These are phyloP conservation scores for Dryobates pubescens DNA, from an alignment of 2,797 vertebrate genomes.

Conservation along the genomic window DNA sequence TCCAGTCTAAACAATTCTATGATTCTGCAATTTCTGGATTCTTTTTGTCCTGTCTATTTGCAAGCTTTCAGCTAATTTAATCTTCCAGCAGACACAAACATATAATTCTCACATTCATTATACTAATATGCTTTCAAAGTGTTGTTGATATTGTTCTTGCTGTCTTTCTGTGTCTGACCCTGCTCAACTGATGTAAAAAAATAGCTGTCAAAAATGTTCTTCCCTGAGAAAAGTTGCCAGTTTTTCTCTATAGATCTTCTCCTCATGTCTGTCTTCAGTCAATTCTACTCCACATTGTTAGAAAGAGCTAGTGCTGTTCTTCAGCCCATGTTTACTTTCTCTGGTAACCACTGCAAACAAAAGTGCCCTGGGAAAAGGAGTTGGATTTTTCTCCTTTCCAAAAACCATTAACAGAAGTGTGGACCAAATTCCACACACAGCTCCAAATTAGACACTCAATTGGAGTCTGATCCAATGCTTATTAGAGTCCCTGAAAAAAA, in stretches of 20 bases:
- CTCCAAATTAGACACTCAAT: conserved; percentile 41
- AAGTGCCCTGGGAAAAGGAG: conserved; percentile 16
- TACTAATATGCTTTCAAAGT: conserved; percentile 23
- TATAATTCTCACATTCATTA: neutral
- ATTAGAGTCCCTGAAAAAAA: conserved; percentile 31
- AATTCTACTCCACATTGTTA: conserved; percentile 9
- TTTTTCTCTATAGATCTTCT: neutral
- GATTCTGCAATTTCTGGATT: neutral
- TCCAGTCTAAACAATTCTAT: no score
- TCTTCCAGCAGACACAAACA: conserved; percentile 11
- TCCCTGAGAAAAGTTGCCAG: conserved; percentile 35
- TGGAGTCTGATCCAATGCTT: conserved; percentile 35
- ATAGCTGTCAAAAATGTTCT: neutral
- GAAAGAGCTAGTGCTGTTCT: conserved; percentile 12
- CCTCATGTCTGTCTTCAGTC: neutral
- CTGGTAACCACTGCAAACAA: conserved; percentile 30
- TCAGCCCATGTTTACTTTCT: conserved; percentile 7
- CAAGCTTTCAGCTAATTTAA: neutral
- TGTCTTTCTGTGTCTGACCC: conserved; percentile 3
- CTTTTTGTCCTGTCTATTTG: neutral
- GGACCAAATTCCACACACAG: neutral
- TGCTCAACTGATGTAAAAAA: conserved; percentile 16
- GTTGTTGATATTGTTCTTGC: neutral
- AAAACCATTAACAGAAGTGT: conserved; percentile 26
- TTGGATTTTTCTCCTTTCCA: conserved; percentile 29